A percentile compares a stretch with the other conserved stretches of the same genome.
These are phyloP conservation scores for Pseudomugil gertrudae DNA, from an alignment of 2,797 vertebrate genomes.

Conservation along the genomic window DNA sequence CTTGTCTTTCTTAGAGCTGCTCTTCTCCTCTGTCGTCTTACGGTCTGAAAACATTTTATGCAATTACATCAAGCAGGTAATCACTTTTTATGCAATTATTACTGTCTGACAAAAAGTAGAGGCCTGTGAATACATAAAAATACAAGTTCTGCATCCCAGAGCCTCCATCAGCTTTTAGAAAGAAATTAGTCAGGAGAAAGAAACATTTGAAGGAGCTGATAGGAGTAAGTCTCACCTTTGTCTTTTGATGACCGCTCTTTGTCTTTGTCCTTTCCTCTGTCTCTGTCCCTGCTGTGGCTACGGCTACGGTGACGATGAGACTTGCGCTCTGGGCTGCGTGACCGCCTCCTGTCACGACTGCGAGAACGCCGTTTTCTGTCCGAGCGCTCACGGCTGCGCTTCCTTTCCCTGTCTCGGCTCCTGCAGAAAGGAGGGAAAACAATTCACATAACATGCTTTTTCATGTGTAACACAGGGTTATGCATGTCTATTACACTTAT, in stretches of 20 bases:
- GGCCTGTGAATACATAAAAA: not conserved
- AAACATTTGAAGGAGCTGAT: not conserved
- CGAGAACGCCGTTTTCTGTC: conserved; percentile 95
- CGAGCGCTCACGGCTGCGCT: conserved; percentile 91
- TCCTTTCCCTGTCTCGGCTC: conserved; percentile 80
- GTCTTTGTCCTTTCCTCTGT: conserved; percentile 88
- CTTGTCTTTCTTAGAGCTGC: conserved; percentile 87
- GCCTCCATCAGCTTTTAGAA: not conserved
- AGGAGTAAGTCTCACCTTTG: conserved; percentile 85
- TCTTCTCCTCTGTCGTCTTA: conserved; percentile 94
- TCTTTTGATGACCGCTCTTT: conserved; percentile 94
- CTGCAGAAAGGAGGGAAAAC: conserved; percentile 35
- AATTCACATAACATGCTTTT: not conserved
- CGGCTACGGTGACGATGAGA: conserved; percentile 93
- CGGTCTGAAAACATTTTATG: conserved; percentile 83
- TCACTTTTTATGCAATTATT: not conserved
- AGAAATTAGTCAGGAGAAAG: not conserved
- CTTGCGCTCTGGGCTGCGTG: conserved; percentile 94
- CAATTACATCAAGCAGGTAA: not conserved
- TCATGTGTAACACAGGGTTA: not conserved
- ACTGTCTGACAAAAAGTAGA: not conserved
- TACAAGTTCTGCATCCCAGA: not conserved
- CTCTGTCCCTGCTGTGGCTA: conserved; percentile 92
- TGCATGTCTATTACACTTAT: no score
- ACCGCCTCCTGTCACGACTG: conserved; percentile 90